Evolutionary conservation across 30 jellyfish, hydroid and myxozoan species (phyloP), one percentile per base, ranked within the genome.

Genomic region (Aurelia aurita): DNA sequence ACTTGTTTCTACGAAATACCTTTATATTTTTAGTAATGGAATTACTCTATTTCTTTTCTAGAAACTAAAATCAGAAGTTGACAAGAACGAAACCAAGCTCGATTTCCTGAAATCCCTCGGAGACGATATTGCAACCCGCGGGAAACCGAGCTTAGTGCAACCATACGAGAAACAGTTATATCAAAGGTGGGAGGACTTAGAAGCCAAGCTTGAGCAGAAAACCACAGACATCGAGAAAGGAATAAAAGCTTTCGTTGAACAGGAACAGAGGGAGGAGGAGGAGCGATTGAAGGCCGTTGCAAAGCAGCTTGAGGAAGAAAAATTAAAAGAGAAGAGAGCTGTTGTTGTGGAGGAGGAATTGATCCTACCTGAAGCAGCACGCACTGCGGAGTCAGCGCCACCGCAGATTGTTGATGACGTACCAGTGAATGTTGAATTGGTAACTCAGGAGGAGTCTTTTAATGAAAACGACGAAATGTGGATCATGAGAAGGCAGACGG

Each of bases 131-230:
- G 96, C 97, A 1, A 44, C 85, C 25, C 90, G 86, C 18, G 97
- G 98, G 14, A 83, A 85, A 31, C 87, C 96, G 23, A 82, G 95
- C 31, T 69, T 93, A 2, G 98, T 93, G 16, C 93, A 81, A 49
- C 97, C 97, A 5, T 88, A 72, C 73, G 98, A 93, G 51, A 82
- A 78, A 51, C 92, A 81, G 69, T 28, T 93, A 23, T 93, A 57
- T 77, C 60, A 87, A 51, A 90, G 98, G 22, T 88, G 97, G 96
- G 97, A 88, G 46, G 97, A 93, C 19, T 87, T 93, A 19, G 97
- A 93, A 66, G 70, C 78, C 72, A 93, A 77, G 62, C 27, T 76
- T 35, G 77, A 83, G 3, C 26, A 53, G 53, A 83, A 83, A 62
- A 70, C 43, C 21, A 16, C 82, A 3, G 90, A 73, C 67, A 71